Conservation (phyloP, 2,797 vertebrate genomes). For the Artibeus jamaicensis region DNA sequence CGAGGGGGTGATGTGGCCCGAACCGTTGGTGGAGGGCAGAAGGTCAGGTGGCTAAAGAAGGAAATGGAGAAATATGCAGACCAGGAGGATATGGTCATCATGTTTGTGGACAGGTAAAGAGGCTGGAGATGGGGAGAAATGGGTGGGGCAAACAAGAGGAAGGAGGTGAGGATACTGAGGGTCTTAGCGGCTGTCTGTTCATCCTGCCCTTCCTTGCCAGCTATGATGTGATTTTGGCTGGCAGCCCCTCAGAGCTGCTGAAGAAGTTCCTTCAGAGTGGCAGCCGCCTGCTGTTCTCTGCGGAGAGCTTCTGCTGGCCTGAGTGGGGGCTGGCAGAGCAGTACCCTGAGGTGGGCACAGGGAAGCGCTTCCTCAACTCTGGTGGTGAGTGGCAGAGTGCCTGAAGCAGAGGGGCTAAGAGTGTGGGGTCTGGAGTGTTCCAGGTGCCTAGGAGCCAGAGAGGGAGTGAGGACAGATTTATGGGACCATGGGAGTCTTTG, state of each 20-base stretch:
- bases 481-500: background rate
- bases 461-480: background rate
- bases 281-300: slow-evolving; percentile 89
- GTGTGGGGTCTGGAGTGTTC: background rate
- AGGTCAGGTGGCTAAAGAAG: slow-evolving; percentile 91
- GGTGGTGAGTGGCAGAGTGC: slow-evolving; percentile 84
- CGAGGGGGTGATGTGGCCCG: slow-evolving; percentile 86
- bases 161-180: background rate
- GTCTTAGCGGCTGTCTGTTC: background rate
- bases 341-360: slow-evolving; percentile 89
- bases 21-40: slow-evolving; percentile 90
- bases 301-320: slow-evolving; percentile 92
- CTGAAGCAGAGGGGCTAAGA: background rate
- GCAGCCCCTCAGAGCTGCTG: slow-evolving; percentile 88
- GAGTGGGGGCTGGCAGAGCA: slow-evolving; percentile 89
- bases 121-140: background rate
- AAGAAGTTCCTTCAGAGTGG: slow-evolving; percentile 86
- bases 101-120: slow-evolving; percentile 93
- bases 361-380: slow-evolving; percentile 93
- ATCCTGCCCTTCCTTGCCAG: slow-evolving; percentile 60
- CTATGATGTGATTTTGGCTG: slow-evolving; percentile 89
- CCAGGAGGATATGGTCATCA: slow-evolving; percentile 83
- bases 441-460: background rate
- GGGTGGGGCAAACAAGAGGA: background rate
- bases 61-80: slow-evolving; percentile 87